Conservation (phyloP, 2,797 vertebrate species). For the Acestrorhynchus altus region DNA sequence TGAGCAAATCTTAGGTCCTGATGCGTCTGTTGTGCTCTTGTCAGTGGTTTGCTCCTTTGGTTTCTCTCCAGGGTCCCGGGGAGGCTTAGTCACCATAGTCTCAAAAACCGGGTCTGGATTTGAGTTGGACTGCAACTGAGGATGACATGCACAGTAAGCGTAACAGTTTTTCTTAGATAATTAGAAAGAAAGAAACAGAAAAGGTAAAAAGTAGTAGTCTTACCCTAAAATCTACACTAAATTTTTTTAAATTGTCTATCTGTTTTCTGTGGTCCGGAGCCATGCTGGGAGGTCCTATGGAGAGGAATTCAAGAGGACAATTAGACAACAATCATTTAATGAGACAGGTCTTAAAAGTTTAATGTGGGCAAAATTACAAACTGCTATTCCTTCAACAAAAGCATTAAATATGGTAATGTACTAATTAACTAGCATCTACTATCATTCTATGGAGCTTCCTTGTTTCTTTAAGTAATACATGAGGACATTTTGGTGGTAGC, state of each 20-base stretch:
- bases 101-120: conserved; percentile 88
- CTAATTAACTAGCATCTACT: too few relatives aligned
- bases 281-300: conserved; percentile 87
- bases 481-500: too few relatives aligned
- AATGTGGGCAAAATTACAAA: background rate
- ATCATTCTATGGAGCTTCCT: too few relatives aligned
- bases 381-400: background rate
- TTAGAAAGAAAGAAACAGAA: background rate
- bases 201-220: conserved; percentile 68
- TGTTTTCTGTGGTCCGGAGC: conserved; percentile 97
- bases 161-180: background rate
- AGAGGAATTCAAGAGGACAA: conserved; percentile 38
- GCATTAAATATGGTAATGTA: background rate
- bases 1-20: conserved; percentile 72
- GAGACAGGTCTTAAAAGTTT: background rate
- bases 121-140: conserved; percentile 93
- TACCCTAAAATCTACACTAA: conserved; percentile 99
- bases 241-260: conserved; percentile 99
- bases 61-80: conserved; percentile 88
- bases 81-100: conserved; percentile 87
- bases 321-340: background rate
- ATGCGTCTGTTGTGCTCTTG: conserved; percentile 78
- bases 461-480: too few relatives aligned
- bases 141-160: background rate
- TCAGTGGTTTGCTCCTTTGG: conserved; percentile 89